These are phyloP conservation scores for Idris sp. DNA, from an alignment of 1,140 invertebrate species.

Conservation along the genomic window DNA sequence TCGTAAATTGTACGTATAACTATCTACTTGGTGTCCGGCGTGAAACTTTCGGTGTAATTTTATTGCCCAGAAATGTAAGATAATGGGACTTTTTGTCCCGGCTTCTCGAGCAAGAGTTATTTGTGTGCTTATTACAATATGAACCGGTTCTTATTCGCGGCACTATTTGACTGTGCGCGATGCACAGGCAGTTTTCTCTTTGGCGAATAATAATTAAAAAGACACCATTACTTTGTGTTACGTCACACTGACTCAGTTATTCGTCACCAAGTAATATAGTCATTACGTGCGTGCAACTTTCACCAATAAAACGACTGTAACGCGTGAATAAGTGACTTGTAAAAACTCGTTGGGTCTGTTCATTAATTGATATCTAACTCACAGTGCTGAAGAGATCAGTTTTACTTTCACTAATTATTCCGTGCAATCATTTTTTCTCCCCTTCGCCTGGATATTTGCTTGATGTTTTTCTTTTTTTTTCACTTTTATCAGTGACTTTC, in stretches of 20 bases:
- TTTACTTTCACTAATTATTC: conserved; percentile 48
- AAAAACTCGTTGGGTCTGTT: conserved; percentile 39
- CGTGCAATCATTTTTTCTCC: conserved; percentile 1
- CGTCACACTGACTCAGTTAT: conserved; percentile 47
- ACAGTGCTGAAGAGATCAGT: conserved; percentile 11
- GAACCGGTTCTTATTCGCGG: conserved; percentile 54
- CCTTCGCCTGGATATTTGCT: conserved; percentile 15
- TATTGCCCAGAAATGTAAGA: conserved; percentile 46
- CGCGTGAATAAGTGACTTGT: conserved; percentile 41
- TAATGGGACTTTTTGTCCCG: conserved; percentile 48
- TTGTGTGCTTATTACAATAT: conserved; percentile 55
- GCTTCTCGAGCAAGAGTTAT: conserved; percentile 39
- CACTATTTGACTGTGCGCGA: conserved; percentile 26
- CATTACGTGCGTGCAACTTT: conserved; percentile 46
- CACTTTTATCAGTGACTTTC: conserved; percentile 3
- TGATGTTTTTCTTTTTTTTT: conserved; percentile 11
- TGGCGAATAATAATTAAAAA: conserved; percentile 47
- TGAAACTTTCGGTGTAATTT: conserved; percentile 55
- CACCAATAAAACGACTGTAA: not conserved
- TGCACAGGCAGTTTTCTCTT: conserved; percentile 33
- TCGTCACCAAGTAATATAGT: conserved; percentile 49
- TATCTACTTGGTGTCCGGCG: conserved; percentile 42
- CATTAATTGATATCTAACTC: conserved; percentile 42
- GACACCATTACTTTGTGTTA: conserved; percentile 49
- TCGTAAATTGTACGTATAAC: conserved; percentile 54